These are phyloP conservation scores for Thamnaconus septentrionalis DNA, from an alignment of 2,113 vertebrate genomes.

Conservation along the genomic window DNA sequence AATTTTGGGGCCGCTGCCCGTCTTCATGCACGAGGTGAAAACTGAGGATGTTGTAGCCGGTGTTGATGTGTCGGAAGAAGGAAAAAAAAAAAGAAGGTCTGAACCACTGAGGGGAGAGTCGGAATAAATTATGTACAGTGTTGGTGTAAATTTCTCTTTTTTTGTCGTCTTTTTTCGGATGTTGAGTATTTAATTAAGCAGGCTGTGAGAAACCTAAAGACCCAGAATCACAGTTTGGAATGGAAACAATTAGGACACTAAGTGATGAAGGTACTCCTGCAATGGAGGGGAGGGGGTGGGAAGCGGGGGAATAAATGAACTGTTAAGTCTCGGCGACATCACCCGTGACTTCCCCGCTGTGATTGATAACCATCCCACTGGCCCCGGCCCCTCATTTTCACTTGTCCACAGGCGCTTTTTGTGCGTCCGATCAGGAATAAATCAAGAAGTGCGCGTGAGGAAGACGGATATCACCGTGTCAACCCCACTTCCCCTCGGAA, in stretches of 20 bases:
- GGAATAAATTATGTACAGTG: slow-evolving; percentile 22
- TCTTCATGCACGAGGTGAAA: slow-evolving; percentile 34
- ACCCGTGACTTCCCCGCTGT: slow-evolving; percentile 67
- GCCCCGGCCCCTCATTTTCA: slow-evolving; percentile 70
- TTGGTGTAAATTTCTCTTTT: slow-evolving; percentile 39
- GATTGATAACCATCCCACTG: slow-evolving; percentile 77
- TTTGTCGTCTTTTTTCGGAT: slow-evolving; percentile 27
- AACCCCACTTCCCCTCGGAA: slow-evolving; percentile 73
- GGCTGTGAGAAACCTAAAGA: slow-evolving; percentile 61
- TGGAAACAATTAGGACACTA: slow-evolving; percentile 73
- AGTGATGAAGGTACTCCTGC: slow-evolving; percentile 71
- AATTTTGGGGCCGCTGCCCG: slow-evolving; percentile 6
- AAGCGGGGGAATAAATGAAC: slow-evolving; percentile 69
- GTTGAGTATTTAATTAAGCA: slow-evolving; percentile 69
- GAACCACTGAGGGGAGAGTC: slow-evolving; percentile 10
- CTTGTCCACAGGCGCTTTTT: slow-evolving; percentile 71
- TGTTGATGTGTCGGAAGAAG: slow-evolving; percentile 16
- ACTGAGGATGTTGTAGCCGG: slow-evolving; percentile 24
- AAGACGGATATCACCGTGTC: slow-evolving; percentile 74
- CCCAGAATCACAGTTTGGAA: slow-evolving; percentile 68
- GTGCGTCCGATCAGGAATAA: slow-evolving; percentile 79
- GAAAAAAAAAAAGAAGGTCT: not conserved
- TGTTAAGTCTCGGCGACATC: slow-evolving; percentile 71
- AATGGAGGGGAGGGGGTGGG: not conserved
- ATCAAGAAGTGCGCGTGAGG: slow-evolving; percentile 76